These are phyloP conservation scores for Dryomyza anilis DNA, from an alignment of 2,888 invertebrate species.

Conservation along the genomic window DNA sequence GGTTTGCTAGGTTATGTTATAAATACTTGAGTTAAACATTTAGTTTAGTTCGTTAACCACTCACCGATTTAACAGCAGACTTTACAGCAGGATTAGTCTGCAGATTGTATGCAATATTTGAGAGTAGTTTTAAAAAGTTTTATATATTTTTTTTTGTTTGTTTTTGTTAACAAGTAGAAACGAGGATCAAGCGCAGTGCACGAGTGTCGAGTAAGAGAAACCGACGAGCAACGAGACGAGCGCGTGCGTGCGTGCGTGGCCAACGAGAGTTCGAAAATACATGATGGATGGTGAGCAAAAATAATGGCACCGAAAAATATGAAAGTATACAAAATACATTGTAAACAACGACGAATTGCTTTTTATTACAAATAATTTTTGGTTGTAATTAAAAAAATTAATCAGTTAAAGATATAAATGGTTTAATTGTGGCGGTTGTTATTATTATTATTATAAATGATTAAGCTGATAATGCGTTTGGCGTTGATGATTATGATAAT, in stretches of 20 bases:
- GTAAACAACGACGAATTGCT: not conserved
- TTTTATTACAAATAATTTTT: not conserved
- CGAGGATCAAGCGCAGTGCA: conserved; percentile 1
- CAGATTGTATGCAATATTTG: too few relatives aligned
- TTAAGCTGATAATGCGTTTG: too few relatives aligned
- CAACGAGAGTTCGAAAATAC: conserved; percentile 5
- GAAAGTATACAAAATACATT: conserved; percentile 18
- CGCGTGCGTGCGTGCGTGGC: not conserved
- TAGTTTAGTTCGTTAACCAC: conserved; percentile 58
- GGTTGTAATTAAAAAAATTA: not conserved
- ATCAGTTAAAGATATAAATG: too few relatives aligned
- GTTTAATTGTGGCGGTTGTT: too few relatives aligned
- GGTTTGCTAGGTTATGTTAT: too few relatives aligned
- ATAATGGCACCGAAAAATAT: conserved; percentile 15
- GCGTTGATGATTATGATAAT: too few relatives aligned
- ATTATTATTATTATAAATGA: too few relatives aligned
- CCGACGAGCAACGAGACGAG: conserved; percentile 2
- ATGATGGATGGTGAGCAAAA: conserved; percentile 13
- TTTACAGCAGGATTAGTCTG: conserved; percentile 94
- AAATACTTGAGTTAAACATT: not conserved
- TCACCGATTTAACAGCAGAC: conserved; percentile 92
- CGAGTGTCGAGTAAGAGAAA: not conserved
- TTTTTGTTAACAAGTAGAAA: conserved; percentile 5
- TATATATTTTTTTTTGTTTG: conserved; percentile 5
- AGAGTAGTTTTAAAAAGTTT: conserved; percentile 28